Evolutionary conservation across 1,140 invertebrate genomes (phyloP).

Genomic region (Sipha flava): DNA sequence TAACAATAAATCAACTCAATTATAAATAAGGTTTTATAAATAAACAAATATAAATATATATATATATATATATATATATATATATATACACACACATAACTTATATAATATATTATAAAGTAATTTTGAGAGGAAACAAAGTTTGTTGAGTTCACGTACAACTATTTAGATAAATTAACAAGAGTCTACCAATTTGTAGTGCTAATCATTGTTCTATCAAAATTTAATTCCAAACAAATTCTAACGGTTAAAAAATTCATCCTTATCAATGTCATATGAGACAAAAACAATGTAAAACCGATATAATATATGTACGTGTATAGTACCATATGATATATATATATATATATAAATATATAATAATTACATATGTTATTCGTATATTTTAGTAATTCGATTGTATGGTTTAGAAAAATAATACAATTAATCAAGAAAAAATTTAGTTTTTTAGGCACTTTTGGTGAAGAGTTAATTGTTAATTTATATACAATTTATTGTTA

Average conservation of each 20-base stretch:
- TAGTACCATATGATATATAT: background rate
- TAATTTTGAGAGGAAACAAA: no score
- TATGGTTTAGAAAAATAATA: conserved; percentile 1
- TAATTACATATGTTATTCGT: background rate
- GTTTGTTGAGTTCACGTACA: background rate
- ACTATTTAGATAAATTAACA: no score
- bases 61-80: background rate
- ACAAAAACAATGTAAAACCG: background rate
- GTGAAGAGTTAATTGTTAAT: background rate
- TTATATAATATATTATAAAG: no score
- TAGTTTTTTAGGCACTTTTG: conserved; percentile 8
- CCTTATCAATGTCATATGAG: no score
- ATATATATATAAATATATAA: background rate
- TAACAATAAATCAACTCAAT: background rate
- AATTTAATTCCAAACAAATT: no score
- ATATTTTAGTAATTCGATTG: conserved; percentile 9
- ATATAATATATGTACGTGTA: background rate
- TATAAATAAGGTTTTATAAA: no score
- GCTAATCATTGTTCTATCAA: no score
- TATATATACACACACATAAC: no score
- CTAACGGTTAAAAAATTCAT: no score
- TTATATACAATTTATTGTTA: background rate
- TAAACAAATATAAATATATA: background rate
- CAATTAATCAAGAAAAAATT: background rate
- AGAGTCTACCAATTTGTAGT: no score